Evolutionary conservation across 2,113 vertebrate species (phyloP), one percentile per base, ranked within the genome.

Genomic region (Gnathonemus longibarbis): DNA sequence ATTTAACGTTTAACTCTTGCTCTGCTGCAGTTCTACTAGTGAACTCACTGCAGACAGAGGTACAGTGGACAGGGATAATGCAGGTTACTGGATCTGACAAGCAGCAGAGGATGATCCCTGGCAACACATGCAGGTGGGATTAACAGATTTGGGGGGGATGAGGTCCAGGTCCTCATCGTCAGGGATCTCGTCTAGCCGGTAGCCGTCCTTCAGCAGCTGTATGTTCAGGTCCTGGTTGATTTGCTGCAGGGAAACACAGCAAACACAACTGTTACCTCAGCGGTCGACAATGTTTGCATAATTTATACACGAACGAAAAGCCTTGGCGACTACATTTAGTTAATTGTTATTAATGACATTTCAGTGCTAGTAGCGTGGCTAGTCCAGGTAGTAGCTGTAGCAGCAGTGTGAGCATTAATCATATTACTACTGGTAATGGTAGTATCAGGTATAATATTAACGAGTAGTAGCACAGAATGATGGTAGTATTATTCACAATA

Each of bases 201-300:
- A 99, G 50, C 98, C 98, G 3, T 99, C 98, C 95, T 99, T 99
- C 93, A 99, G 96, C 91, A 99, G 96, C 96, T 99, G 98, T 94
- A 99, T 99, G 95, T 99, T 99, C 96, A 99, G 96, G 95, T 99
- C 98, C 95, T 99, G 98, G 95, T 99, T 99, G 95, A 99, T 99
- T 98, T 99, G 98, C 98, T 99, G 96, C 90, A 95, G 83, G 21
- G 19, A 45, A 84, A 24, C 39, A 83, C 19, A 92, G 93, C 93
- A 94, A 94, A 83, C 39, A 10, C 39, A 39, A 13, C 1, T 45
- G 21, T 66, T 11, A 17, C 24, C 45, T 24, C 2, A 45, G 45
- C 48, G 42, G 10, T 17, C 39, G 74, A 80, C 35, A 2, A 7
- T 7, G 31, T 80, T 19, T 19, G 10, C 74, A 80, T 42, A 42